Base-by-base conservation (phyloP, 2,797 vertebrate genomes). In the Gymnoscopelus braueri region DNA sequence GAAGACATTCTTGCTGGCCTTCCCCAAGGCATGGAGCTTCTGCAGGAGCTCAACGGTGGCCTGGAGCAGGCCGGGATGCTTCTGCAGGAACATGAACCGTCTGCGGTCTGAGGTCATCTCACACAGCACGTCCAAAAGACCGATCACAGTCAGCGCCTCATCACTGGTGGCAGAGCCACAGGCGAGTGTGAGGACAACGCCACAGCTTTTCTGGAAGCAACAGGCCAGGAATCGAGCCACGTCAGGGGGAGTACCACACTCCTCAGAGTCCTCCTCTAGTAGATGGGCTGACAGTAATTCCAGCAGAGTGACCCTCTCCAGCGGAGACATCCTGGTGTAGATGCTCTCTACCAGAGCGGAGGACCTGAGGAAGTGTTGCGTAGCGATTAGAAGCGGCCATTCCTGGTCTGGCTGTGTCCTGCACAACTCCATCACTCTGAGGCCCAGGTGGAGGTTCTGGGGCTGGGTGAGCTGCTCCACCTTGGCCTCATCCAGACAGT, bases 381-480 rank as follows among this genome's bases (percentile, higher is more conserved):
- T 96, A 67, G 96, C 94, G 82, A 97, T 96, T 78, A 99, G 84
- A 77, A 98, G 93, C 97, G 95, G 93, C 98, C 97, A 99, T 68
- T 99, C 97, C 0, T 95, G 83, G 5, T 97, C 95, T 0, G 96
- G 83, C 8, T 93, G 93, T 2, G 91, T 93, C 77, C 79, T 87
- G 7, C 94, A 95, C 60, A 94, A 93, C 52, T 90, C 94, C 81
- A 93, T 89, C 76, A 95, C 90, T 75, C 83, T 90, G 63, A 89
- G 83, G 0, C 91, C 88, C 65, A 95, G 65, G 39, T 72, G 67
- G 66, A 93, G 86, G 60, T 90, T 88, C 50, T 86, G 61, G 0
- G 77, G 71, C 48, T 92, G 62, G 44, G 86, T 79, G 55, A 95
- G 70, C 59, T 88, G 82, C 39, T 91, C 86, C 65, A 92, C 92